These are phyloP conservation scores for Etheostoma spectabile DNA, from an alignment of 2,113 vertebrate species.

Conservation along the genomic window DNA sequence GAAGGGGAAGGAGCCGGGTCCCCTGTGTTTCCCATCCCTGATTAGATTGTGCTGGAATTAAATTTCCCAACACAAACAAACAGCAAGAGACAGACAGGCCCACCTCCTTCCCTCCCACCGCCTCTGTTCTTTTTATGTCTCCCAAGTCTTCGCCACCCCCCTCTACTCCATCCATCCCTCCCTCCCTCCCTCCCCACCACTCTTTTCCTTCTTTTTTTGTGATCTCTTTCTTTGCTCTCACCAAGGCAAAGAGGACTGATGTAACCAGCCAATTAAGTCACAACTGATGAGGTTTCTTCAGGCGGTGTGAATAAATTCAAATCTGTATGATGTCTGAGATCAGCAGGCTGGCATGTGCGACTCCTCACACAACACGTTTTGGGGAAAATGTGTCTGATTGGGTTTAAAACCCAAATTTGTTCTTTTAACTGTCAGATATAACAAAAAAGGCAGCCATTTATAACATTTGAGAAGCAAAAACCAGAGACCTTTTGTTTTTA, in stretches of 20 bases:
- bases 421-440: background rate
- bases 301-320: conserved; percentile 14
- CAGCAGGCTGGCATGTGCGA: background rate
- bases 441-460: background rate
- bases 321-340: conserved; percentile 23
- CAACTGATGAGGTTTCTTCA: conserved; percentile 13
- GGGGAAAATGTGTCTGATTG: too few relatives aligned
- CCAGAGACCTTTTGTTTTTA: background rate
- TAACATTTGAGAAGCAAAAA: background rate
- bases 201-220: background rate
- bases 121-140: conserved; percentile 24
- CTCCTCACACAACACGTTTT: background rate
- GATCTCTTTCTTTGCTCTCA: conserved; percentile 11
- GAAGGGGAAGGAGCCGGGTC: conserved; percentile 25
- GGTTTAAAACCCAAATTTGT: too few relatives aligned
- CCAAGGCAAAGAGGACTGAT: conserved; percentile 17
- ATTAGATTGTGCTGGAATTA: conserved; percentile 62
- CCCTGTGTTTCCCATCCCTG: conserved; percentile 50
- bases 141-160: background rate
- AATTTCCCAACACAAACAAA: conserved; percentile 68
- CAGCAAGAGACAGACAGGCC: conserved; percentile 26
- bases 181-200: background rate
- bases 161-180: background rate
- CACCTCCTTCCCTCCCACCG: background rate
- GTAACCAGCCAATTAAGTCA: conserved; percentile 36